Conservation (phyloP, 2,113 vertebrate species). For the Taxidea taxus region DNA sequence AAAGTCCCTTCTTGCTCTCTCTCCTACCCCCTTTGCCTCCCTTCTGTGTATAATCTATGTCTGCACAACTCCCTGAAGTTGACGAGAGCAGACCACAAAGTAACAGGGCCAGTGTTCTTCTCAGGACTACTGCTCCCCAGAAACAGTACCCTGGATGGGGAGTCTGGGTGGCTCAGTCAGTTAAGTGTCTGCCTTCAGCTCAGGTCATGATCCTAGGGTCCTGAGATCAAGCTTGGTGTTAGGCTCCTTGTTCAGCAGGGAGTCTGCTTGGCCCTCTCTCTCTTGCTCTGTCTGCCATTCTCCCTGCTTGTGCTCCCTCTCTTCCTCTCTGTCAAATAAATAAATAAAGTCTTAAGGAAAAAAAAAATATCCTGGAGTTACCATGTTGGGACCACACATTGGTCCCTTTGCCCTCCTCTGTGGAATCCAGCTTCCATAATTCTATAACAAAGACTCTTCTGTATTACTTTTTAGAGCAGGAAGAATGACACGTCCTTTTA, state of each 20-base stretch:
- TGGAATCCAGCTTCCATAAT: neutral
- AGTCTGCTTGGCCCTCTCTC: neutral
- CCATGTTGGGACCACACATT: too few species aligned
- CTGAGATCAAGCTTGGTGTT: too few species aligned
- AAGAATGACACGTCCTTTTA: neutral
- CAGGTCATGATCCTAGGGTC: too few species aligned
- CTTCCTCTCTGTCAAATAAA: neutral
- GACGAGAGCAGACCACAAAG: neutral
- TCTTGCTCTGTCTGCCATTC: neutral
- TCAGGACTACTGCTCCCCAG: neutral
- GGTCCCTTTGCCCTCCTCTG: too few species aligned
- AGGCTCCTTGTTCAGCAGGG: neutral
- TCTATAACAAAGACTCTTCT: neutral
- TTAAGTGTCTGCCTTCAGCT: neutral
- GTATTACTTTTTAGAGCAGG: neutral
- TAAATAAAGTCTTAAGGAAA: neutral
- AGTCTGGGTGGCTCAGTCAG: neutral
- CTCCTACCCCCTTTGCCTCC: fast-evolving
- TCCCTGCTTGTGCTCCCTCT: neutral
- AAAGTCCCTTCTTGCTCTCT: neutral
- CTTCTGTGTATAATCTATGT: neutral
- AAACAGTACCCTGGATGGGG: neutral
- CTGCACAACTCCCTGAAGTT: fast-evolving
- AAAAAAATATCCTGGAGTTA: neutral
- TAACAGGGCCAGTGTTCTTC: fast-evolving